phyloP scores from a whole-genome alignment of 2,113 vertebrate species.

The Amphiprion ocellaris region DNA sequence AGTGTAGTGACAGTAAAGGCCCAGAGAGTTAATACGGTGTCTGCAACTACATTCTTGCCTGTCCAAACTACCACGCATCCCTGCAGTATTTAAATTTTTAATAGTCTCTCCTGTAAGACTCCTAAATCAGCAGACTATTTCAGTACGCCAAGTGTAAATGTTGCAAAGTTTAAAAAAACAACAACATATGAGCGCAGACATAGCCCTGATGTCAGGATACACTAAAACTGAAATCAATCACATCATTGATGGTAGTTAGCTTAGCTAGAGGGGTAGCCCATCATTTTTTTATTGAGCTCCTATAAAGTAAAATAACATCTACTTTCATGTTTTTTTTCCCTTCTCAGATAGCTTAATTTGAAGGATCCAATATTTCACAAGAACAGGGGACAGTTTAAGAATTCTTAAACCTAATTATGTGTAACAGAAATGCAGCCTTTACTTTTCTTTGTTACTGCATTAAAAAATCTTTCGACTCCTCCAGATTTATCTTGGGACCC shows the following conservation, averaged over 20 bases:
- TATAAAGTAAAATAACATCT: background rate
- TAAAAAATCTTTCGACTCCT: background rate
- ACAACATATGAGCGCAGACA: no score
- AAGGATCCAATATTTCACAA: constrained; percentile 1
- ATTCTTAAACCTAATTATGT: background rate
- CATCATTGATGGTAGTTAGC: background rate
- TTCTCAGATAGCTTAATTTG: no score
- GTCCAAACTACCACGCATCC: no score
- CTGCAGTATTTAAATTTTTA: no score
- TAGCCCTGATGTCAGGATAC: no score
- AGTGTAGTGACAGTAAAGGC: no score
- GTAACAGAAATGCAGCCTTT: background rate
- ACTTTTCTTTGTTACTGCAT: background rate
- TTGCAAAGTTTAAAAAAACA: no score
- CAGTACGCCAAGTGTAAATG: no score
- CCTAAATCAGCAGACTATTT: no score
- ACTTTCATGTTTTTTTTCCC: background rate
- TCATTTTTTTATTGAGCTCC: background rate
- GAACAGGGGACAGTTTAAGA: background rate
- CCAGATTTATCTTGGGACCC: background rate
- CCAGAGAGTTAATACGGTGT: no score
- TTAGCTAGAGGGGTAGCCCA: background rate
- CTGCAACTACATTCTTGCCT: no score
- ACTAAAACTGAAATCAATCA: background rate
- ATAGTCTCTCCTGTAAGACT: no score